These are phyloP conservation scores for Psix sp. DNA, from an alignment of 1,140 invertebrate species.

Conservation along the genomic window DNA sequence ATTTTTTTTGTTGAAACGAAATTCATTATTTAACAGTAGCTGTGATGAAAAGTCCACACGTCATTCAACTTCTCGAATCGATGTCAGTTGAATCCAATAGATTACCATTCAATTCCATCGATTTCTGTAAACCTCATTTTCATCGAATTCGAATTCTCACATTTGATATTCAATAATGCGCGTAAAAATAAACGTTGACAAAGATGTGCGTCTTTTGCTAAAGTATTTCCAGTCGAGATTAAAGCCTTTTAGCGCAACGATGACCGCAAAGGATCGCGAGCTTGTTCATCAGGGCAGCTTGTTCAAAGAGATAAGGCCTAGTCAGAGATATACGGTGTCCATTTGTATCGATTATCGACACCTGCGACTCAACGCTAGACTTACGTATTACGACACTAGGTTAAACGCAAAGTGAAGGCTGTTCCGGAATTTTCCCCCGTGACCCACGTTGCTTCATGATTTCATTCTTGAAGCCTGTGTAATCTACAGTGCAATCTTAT, in stretches of 20 bases:
- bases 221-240: conserved; percentile 43
- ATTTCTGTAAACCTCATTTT: conserved; percentile 27
- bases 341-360: conserved; percentile 64
- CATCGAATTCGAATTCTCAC: conserved; percentile 53
- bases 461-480: conserved; percentile 54
- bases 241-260: conserved; percentile 45
- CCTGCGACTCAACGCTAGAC: conserved; percentile 52
- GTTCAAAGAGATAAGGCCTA: conserved; percentile 52
- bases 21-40: not conserved
- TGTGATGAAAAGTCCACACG: conserved; percentile 27
- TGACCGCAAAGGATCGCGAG: conserved; percentile 43
- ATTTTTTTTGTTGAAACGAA: not conserved
- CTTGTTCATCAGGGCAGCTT: conserved; percentile 40
- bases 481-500: conserved; percentile 27
- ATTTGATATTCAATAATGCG: conserved; percentile 57
- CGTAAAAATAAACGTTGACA: conserved; percentile 48
- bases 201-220: conserved; percentile 47
- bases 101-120: conserved; percentile 40
- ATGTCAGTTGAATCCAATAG: conserved; percentile 39
- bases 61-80: conserved; percentile 33
- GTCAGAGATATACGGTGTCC: conserved; percentile 41
- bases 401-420: conserved; percentile 60
- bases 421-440: conserved; percentile 42
- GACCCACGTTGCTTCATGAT: conserved; percentile 54
- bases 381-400: conserved; percentile 55